These are phyloP conservation scores for Eristalis pertinax DNA, from an alignment of 2,888 invertebrate species.

Conservation along the genomic window DNA sequence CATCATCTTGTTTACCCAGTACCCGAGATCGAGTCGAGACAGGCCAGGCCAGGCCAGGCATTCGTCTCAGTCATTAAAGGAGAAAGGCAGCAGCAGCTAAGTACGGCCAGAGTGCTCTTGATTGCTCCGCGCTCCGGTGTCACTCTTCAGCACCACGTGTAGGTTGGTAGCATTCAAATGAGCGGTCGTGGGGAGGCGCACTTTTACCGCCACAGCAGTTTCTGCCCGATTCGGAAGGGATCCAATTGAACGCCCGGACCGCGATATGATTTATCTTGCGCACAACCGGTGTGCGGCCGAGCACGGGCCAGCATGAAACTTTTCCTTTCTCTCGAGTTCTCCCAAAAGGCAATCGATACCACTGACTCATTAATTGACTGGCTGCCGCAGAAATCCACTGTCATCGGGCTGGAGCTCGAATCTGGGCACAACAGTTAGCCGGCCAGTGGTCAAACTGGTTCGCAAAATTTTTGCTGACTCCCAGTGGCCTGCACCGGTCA, in stretches of 20 bases:
- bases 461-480: slow-evolving; percentile 16
- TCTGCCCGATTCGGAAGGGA: neutral
- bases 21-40: slow-evolving; percentile 79
- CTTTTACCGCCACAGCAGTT: slow-evolving; percentile 8
- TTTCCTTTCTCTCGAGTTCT: slow-evolving; percentile 64
- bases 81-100: slow-evolving; percentile 55
- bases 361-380: slow-evolving; percentile 59
- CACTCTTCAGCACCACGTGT: slow-evolving; percentile 58
- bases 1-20: slow-evolving; percentile 77
- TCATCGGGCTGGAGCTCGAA: slow-evolving; percentile 30
- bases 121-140: slow-evolving; percentile 5
- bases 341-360: slow-evolving; percentile 40
- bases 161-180: slow-evolving; percentile 62
- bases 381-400: slow-evolving; percentile 55
- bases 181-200: slow-evolving; percentile 9
- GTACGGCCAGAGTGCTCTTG: slow-evolving; percentile 14
- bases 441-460: slow-evolving; percentile 55
- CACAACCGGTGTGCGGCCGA: neutral
- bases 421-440: neutral
- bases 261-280: slow-evolving; percentile 19
- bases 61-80: slow-evolving; percentile 54
- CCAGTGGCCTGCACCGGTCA: slow-evolving; percentile 14
- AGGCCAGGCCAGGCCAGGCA: slow-evolving; percentile 64
- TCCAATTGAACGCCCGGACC: neutral
- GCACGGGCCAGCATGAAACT: slow-evolving; percentile 13